Conservation (phyloP, 1,140 invertebrate species). For the Aphis gossypii region DNA sequence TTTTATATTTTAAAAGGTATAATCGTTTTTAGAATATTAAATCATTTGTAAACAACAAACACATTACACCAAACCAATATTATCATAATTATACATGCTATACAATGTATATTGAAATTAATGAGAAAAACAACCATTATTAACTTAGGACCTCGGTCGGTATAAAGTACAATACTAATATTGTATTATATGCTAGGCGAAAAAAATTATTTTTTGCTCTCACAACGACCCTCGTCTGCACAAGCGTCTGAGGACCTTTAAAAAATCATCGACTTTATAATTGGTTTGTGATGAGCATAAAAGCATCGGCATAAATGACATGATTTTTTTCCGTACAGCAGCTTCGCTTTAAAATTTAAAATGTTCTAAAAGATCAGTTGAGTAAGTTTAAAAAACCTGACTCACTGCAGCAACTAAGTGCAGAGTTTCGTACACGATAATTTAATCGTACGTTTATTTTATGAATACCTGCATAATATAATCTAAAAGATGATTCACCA, state of each 20-base stretch:
- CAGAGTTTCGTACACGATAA: background rate
- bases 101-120: background rate
- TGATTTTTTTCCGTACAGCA: background rate
- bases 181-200: background rate
- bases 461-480: background rate
- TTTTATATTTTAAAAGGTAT: background rate
- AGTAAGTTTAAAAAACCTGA: background rate
- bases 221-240: background rate
- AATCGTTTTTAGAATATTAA: background rate
- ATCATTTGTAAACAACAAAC: background rate
- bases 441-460: background rate
- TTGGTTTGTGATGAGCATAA: background rate
- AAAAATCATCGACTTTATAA: background rate
- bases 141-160: background rate
- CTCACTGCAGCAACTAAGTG: background rate
- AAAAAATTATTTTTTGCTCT: background rate
- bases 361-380: background rate
- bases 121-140: slow-evolving; percentile 4
- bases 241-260: background rate
- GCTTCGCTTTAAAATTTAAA: background rate
- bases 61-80: background rate
- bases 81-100: background rate
- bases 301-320: background rate
- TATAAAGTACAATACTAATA: slow-evolving; percentile 14
- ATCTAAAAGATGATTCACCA: no score